These are phyloP conservation scores for Nebria salina DNA, from an alignment of 2,888 invertebrate species.

Conservation along the genomic window DNA sequence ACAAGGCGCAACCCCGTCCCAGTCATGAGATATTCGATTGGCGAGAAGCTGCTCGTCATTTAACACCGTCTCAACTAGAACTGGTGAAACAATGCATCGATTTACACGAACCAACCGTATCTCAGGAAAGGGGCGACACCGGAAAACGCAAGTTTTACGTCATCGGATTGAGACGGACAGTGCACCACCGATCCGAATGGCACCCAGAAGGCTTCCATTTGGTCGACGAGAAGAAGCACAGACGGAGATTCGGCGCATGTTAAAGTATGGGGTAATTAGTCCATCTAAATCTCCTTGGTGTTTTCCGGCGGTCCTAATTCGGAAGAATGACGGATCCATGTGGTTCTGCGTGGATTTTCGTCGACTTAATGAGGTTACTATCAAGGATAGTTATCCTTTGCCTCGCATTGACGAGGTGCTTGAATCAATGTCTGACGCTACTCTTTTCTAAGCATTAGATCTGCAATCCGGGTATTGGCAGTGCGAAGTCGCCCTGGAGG, in stretches of 20 bases:
- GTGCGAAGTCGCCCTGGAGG: constrained; percentile 8
- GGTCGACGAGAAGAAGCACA: constrained; percentile 19
- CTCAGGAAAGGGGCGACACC: neutral
- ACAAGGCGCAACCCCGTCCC: neutral
- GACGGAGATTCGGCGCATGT: neutral
- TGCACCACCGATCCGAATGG: constrained; percentile 2
- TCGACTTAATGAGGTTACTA: neutral
- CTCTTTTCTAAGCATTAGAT: constrained; percentile 6
- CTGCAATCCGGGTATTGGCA: constrained; percentile 12
- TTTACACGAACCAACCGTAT: neutral
- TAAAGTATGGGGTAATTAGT: constrained; percentile 4
- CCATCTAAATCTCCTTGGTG: constrained; percentile 28
- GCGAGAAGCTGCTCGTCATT: constrained; percentile 6
- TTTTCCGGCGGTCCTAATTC: constrained; percentile 12
- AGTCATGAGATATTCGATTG: neutral
- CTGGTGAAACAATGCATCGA: neutral
- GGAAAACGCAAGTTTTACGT: neutral
- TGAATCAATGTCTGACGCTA: neutral
- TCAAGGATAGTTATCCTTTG: constrained; percentile 8
- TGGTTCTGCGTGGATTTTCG: constrained; percentile 17
- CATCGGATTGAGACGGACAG: neutral
- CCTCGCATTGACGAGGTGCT: constrained; percentile 19
- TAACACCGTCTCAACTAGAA: neutral
- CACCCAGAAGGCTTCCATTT: constrained; percentile 16
- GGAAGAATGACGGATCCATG: constrained; percentile 20